A percentile compares a stretch with the other conserved stretches of the same genome.
Conservation (phyloP, 2,888 invertebrate genomes). For the Sinodicranocentrus sp. region DNA sequence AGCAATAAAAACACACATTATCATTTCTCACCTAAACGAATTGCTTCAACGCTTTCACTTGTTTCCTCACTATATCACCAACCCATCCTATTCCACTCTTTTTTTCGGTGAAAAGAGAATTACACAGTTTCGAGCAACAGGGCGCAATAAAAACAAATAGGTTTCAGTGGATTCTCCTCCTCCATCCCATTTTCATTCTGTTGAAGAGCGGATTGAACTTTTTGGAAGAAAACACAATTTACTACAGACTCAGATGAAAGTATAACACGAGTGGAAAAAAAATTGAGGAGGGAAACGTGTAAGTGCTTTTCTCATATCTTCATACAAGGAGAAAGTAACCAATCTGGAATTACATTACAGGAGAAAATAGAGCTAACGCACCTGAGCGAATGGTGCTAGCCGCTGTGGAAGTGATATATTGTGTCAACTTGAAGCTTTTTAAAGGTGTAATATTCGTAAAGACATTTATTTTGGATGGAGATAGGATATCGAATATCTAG, state of each 20-base stretch:
- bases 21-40: conserved; percentile 64
- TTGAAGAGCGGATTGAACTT: conserved; percentile 39
- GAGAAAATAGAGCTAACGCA: conserved; percentile 35
- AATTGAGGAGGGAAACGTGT: not conserved
- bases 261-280: conserved; percentile 4
- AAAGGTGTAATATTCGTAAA: too few relatives aligned
- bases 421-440: not conserved
- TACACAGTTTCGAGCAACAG: conserved; percentile 63
- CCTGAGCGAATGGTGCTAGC: conserved; percentile 35
- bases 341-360: conserved; percentile 16
- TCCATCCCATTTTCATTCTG: conserved; percentile 5
- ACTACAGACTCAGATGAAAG: conserved; percentile 23
- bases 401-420: conserved; percentile 26
- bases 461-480: too few relatives aligned
- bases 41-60: conserved; percentile 43
- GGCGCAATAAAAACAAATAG: conserved; percentile 71
- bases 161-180: conserved; percentile 59
- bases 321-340: conserved; percentile 4
- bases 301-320: conserved; percentile 11
- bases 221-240: conserved; percentile 52
- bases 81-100: conserved; percentile 32
- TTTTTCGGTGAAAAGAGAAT: conserved; percentile 43
- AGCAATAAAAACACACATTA: conserved; percentile 74
- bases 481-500: too few relatives aligned
- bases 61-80: conserved; percentile 32